Percentiles rank a stretch among this genome's conserved stretches.
Conservation (phyloP, 1,140 invertebrate genomes). For the Penaeus indicus region DNA sequence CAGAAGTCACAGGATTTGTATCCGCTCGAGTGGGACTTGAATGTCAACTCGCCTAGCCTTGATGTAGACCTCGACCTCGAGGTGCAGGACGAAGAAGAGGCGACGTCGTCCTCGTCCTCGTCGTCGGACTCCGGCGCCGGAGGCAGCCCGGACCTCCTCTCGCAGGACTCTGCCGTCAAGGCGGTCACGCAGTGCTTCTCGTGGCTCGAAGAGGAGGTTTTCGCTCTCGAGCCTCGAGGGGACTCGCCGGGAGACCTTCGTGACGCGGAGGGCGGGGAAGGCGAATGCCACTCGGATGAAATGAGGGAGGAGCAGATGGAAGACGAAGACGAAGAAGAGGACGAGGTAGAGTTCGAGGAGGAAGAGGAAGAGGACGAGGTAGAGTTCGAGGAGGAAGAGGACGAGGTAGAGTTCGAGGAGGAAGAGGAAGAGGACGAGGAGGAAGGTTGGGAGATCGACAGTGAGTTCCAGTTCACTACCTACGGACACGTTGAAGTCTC, state of each 20-base stretch:
- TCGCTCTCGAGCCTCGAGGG: slow-evolving; percentile 32
- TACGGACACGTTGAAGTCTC: background rate
- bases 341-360: background rate
- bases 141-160: slow-evolving; percentile 32
- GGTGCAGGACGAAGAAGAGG: slow-evolving; percentile 19
- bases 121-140: slow-evolving; percentile 52
- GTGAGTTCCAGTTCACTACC: slow-evolving; percentile 21
- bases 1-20: too few species aligned
- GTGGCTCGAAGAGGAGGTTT: slow-evolving; percentile 58
- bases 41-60: background rate
- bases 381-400: slow-evolving; percentile 1
- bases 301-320: background rate
- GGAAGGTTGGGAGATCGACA: slow-evolving; percentile 5
- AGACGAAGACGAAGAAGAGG: slow-evolving; percentile 27
- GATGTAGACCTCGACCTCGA: background rate
- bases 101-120: slow-evolving; percentile 10
- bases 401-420: background rate
- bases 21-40: slow-evolving; percentile 27
- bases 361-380: background rate
- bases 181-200: slow-evolving; percentile 51
- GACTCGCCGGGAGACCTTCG: background rate
- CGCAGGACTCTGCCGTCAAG: slow-evolving; percentile 36
- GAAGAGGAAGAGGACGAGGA: background rate
- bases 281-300: background rate
- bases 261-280: background rate